phyloP scores from a whole-genome alignment of 2,888 invertebrate genomes.

The Acanthosepion pharaonis region DNA sequence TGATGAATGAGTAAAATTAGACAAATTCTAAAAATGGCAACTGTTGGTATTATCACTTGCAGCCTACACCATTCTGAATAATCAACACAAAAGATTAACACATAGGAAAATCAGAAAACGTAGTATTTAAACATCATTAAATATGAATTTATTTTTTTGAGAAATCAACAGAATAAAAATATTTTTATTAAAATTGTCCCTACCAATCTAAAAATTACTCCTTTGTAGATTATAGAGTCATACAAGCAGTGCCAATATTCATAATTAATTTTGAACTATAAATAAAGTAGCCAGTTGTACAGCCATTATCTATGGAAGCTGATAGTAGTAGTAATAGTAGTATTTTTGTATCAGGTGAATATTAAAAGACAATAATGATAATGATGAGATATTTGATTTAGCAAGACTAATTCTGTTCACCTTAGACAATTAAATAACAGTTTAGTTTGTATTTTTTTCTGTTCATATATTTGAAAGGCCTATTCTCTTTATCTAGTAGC shows the following conservation, averaged over 20 bases:
- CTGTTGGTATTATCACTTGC: background rate
- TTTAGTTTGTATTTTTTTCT: background rate
- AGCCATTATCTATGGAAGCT: background rate
- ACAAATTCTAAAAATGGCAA: background rate
- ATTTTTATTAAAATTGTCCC: background rate
- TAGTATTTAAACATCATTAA: background rate
- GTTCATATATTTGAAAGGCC: background rate
- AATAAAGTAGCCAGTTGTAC: background rate
- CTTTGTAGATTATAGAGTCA: background rate
- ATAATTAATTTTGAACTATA: conserved; percentile 33
- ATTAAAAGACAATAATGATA: background rate
- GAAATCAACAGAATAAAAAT: background rate
- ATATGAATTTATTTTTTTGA: background rate
- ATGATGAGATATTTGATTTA: background rate
- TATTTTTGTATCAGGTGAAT: background rate
- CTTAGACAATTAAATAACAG: background rate
- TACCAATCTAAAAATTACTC: background rate
- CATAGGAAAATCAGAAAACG: background rate
- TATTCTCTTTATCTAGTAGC: background rate
- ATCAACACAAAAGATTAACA: no score
- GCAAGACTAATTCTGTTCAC: background rate
- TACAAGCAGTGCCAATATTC: background rate
- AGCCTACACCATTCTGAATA: background rate
- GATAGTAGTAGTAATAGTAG: background rate
- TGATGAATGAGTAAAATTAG: background rate